phyloP scores from a whole-genome alignment of 2,888 invertebrate genomes.

The Ypsolopha scabrella region DNA sequence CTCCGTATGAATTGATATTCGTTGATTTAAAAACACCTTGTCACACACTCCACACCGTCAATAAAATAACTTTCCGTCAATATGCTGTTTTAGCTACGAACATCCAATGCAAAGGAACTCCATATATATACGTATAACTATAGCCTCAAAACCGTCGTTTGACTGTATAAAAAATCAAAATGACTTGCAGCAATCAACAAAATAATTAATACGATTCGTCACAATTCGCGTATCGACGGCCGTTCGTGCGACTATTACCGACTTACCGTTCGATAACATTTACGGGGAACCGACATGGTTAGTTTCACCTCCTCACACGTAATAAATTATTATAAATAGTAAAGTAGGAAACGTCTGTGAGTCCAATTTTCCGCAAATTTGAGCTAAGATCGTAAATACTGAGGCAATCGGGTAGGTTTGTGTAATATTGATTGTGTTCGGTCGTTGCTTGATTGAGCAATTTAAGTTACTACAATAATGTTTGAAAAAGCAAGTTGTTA shows the following conservation, averaged over 20 bases:
- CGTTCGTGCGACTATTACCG: conserved; percentile 57
- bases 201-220: conserved; percentile 56
- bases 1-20: too few species aligned
- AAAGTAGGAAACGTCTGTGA: conserved; percentile 40
- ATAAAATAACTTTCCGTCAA: too few species aligned
- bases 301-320: conserved; percentile 60
- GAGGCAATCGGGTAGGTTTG: conserved; percentile 7
- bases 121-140: too few species aligned
- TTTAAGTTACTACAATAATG: too few species aligned
- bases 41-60: too few species aligned
- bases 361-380: conserved; percentile 68
- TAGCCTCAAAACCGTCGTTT: too few species aligned
- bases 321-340: conserved; percentile 62
- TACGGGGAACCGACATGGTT: conserved; percentile 59
- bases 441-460: too few species aligned
- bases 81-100: too few species aligned
- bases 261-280: conserved; percentile 52
- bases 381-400: conserved; percentile 49
- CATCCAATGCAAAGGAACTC: too few species aligned
- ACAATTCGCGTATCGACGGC: conserved; percentile 43
- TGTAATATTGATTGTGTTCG: conserved; percentile 15
- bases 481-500: too few species aligned
- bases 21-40: too few species aligned
- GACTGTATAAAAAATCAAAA: too few species aligned
- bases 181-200: conserved; percentile 9